phyloP scores from a whole-genome alignment of 2,797 vertebrate species.

The Tympanoctomys barrerae region DNA sequence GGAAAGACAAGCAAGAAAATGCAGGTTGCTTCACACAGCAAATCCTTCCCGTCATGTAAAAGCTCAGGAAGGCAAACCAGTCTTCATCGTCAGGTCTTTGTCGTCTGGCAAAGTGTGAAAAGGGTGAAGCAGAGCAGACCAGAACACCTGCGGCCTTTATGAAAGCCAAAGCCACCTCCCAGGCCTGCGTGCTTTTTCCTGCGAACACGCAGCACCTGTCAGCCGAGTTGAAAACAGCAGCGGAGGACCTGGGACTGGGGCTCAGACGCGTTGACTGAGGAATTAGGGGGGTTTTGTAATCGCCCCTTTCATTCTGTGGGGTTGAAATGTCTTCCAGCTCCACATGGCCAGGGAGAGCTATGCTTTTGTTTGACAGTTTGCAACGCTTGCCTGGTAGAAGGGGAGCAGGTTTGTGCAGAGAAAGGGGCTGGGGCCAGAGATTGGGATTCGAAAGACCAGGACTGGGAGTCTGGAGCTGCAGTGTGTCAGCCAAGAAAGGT shows the following conservation, averaged over 20 bases:
- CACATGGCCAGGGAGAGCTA: neutral
- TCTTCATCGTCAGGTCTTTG: neutral
- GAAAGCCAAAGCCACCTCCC: slow-evolving; percentile 4
- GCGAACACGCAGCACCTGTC: neutral
- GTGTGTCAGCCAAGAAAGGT: neutral
- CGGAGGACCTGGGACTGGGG: neutral
- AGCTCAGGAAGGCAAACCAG: neutral
- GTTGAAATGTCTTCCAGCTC: slow-evolving; percentile 37
- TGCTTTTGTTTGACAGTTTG: neutral
- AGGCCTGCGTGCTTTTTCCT: neutral
- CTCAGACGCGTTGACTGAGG: slow-evolving; percentile 58
- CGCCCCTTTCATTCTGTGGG: slow-evolving; percentile 58
- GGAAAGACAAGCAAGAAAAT: slow-evolving; percentile 28
- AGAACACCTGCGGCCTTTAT: slow-evolving; percentile 66
- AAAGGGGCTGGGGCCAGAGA: neutral
- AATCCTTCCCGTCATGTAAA: neutral
- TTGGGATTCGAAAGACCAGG: neutral
- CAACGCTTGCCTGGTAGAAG: neutral
- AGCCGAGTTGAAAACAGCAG: neutral
- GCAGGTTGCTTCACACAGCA: neutral
- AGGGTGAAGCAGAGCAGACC: neutral
- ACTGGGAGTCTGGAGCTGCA: neutral
- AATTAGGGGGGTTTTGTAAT: slow-evolving; percentile 71
- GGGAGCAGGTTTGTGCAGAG: neutral
- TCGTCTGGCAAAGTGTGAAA: neutral